A percentile compares a stretch with the other conserved stretches of the same genome.
Evolutionary conservation across 2,113 vertebrate species (phyloP).

Genomic region (Gallinago media): DNA sequence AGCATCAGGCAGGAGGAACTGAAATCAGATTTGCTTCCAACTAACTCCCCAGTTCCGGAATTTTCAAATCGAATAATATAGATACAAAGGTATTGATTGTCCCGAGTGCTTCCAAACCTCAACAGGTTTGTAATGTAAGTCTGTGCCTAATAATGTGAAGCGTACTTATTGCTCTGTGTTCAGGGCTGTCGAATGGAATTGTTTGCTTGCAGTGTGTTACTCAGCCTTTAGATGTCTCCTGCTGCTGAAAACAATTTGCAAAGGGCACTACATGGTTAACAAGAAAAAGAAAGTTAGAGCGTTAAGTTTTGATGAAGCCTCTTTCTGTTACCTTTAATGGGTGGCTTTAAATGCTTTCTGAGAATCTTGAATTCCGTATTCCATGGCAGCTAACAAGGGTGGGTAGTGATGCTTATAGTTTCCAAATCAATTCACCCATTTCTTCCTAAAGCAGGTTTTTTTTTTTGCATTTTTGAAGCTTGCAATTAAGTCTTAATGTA

Average conservation of each 20-base stretch:
- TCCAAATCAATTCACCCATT: not conserved
- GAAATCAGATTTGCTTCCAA: not conserved
- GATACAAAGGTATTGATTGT: not conserved
- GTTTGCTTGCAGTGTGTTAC: not conserved
- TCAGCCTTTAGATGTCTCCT: not conserved
- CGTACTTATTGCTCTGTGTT: not conserved
- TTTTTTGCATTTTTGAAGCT: not conserved
- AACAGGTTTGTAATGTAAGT: not conserved
- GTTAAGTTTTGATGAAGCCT: not conserved
- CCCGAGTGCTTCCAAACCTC: not conserved
- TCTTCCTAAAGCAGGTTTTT: not conserved
- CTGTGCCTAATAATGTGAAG: not conserved
- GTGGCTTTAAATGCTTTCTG: not conserved
- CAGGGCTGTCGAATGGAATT: not conserved
- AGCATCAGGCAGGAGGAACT: not conserved
- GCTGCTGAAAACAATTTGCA: not conserved
- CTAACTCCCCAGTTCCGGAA: not conserved
- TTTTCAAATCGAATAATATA: not conserved
- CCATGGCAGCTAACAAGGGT: not conserved
- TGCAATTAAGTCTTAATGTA: conserved; percentile 18
- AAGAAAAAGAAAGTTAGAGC: not conserved
- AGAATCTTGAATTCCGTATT: not conserved
- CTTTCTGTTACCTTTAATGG: not conserved
- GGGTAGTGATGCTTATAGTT: not conserved
- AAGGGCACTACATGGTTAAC: not conserved